Conservation (phyloP, 2,888 invertebrate species). For the Carterocephalus palaemon region DNA sequence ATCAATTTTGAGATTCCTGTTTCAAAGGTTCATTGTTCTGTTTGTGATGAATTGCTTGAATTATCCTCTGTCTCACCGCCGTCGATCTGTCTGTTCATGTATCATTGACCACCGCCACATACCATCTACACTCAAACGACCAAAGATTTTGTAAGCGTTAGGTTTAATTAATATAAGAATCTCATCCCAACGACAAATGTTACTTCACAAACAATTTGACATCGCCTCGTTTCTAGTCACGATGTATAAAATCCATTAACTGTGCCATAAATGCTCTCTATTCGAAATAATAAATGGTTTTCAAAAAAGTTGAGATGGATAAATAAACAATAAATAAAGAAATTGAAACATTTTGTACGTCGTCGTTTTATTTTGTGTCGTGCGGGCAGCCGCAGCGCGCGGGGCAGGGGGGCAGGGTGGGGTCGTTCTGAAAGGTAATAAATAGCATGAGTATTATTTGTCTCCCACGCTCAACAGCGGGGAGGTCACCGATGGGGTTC, state of each 20-base stretch:
- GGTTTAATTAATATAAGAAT: constrained; percentile 37
- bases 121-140: constrained; percentile 66
- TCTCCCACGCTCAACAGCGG: no score
- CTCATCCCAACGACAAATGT: constrained; percentile 29
- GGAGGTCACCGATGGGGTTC: no score
- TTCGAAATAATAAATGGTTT: constrained; percentile 42
- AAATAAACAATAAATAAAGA: constrained; percentile 26
- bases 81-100: no score
- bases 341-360: constrained; percentile 35
- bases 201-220: constrained; percentile 36
- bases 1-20: no score
- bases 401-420: constrained; percentile 22
- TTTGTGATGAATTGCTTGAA: no score
- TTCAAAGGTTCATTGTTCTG: no score
- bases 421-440: constrained; percentile 7
- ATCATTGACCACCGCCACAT: constrained; percentile 34
- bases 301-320: constrained; percentile 29
- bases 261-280: constrained; percentile 65
- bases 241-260: constrained; percentile 41
- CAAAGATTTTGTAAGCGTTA: constrained; percentile 62
- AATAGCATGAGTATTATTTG: no score
- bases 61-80: no score
- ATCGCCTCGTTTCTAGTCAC: constrained; percentile 58
- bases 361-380: constrained; percentile 31
- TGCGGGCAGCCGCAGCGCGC: constrained; percentile 44